A percentile compares a stretch with the other conserved stretches of the same genome.
These are phyloP conservation scores for Tetramorium alpestre DNA, from an alignment of 1,140 invertebrate genomes.

Conservation along the genomic window DNA sequence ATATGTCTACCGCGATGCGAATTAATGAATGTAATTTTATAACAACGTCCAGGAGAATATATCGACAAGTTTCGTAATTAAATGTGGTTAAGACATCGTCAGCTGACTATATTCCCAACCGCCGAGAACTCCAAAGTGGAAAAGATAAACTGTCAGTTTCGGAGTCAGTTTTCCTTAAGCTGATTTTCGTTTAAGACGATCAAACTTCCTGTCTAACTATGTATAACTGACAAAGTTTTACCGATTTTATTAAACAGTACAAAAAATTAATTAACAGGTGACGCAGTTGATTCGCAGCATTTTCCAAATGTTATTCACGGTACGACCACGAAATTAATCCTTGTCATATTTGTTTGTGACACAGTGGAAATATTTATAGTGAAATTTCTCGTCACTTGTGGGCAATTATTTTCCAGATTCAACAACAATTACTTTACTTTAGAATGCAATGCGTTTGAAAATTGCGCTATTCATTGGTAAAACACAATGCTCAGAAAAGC, in stretches of 20 bases:
- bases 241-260: conserved; percentile 14
- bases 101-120: conserved; percentile 41
- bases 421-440: neutral
- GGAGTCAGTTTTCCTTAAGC: conserved; percentile 47
- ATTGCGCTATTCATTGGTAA: neutral
- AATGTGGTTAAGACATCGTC: conserved; percentile 44
- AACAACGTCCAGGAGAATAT: neutral
- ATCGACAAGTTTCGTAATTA: conserved; percentile 48
- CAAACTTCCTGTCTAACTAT: conserved; percentile 41
- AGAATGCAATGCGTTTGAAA: conserved; percentile 10
- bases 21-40: conserved; percentile 22
- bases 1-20: neutral
- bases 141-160: conserved; percentile 51
- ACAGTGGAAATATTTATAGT: neutral
- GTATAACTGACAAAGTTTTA: neutral
- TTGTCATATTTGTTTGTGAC: neutral
- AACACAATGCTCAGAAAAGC: neutral
- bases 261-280: conserved; percentile 52
- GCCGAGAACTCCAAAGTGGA: conserved; percentile 1
- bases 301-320: neutral
- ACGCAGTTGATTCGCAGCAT: neutral
- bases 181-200: conserved; percentile 52
- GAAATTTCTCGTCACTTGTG: conserved; percentile 29
- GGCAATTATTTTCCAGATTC: neutral
- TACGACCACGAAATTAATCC: neutral